Percentiles rank a stretch among this genome's conserved stretches.
Conservation (phyloP, 2,113 vertebrate genomes). For the Zosterops lateralis region DNA sequence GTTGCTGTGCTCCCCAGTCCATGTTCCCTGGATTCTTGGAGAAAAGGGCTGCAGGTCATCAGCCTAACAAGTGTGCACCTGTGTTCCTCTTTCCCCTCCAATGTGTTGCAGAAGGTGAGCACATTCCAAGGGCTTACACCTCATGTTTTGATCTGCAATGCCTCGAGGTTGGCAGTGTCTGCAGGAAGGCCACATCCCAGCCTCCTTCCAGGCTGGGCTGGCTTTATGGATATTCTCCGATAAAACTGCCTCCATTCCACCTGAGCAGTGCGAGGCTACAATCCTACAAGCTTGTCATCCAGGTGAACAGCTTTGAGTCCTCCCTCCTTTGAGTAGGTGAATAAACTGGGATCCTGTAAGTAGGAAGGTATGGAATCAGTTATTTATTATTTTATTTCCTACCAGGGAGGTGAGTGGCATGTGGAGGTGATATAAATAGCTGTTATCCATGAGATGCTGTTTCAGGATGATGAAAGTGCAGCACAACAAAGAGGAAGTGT, state of each 20-base stretch:
- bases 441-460: neutral
- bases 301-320: neutral
- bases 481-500: slow-evolving; percentile 7
- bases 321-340: neutral
- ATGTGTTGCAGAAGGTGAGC: neutral
- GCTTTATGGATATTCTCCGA: rapidly evolving
- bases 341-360: neutral
- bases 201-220: neutral
- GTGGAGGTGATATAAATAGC: neutral
- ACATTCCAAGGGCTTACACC: neutral
- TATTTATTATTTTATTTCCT: neutral
- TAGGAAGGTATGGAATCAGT: neutral
- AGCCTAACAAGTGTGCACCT: neutral
- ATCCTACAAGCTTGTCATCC: neutral
- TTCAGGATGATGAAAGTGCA: slow-evolving; percentile 46
- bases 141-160: neutral
- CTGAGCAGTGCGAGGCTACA: neutral
- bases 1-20: neutral
- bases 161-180: rapidly evolving
- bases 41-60: neutral
- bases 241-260: neutral
- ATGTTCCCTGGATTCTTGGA: neutral
- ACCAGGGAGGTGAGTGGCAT: neutral
- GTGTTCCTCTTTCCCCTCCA: neutral
- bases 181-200: neutral